Percentiles rank a stretch among this genome's conserved stretches.
phyloP scores from a whole-genome alignment of 2,113 vertebrate genomes.

The Mus pahari region DNA sequence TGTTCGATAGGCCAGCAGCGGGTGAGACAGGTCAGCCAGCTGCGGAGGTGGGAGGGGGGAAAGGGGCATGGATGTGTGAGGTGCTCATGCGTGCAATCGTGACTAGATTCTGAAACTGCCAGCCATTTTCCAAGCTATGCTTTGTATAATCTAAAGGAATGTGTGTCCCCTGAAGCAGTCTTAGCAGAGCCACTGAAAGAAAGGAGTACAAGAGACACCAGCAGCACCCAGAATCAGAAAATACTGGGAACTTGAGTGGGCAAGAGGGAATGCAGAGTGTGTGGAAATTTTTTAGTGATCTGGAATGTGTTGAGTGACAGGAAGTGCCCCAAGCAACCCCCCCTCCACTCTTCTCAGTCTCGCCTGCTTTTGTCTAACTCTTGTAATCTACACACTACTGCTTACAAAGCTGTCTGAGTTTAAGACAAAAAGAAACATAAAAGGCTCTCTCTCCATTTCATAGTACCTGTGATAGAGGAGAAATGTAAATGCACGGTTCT shows the following conservation, averaged over 20 bases:
- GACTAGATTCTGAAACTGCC: slow-evolving; percentile 84
- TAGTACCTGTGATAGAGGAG: slow-evolving; percentile 74
- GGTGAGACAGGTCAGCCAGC: slow-evolving; percentile 93
- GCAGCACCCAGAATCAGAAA: slow-evolving; percentile 66
- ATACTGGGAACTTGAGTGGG: slow-evolving; percentile 61
- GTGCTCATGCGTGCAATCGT: slow-evolving; percentile 86
- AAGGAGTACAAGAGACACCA: slow-evolving; percentile 38
- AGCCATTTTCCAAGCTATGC: slow-evolving; percentile 84
- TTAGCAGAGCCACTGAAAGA: slow-evolving; percentile 42
- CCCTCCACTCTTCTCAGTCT: slow-evolving; percentile 78
- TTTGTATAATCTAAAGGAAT: slow-evolving; percentile 85
- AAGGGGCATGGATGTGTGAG: slow-evolving; percentile 84
- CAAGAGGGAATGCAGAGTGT: slow-evolving; percentile 68
- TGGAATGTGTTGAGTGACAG: slow-evolving; percentile 91
- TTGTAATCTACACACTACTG: slow-evolving; percentile 88
- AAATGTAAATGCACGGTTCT: slow-evolving; percentile 61
- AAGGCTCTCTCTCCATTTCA: slow-evolving; percentile 67
- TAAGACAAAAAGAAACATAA: slow-evolving; percentile 85
- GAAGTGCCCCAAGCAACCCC: slow-evolving; percentile 86
- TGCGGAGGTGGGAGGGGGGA: slow-evolving; percentile 84
- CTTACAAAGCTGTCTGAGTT: slow-evolving; percentile 86
- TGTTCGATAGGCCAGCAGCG: slow-evolving; percentile 89
- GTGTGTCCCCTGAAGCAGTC: slow-evolving; percentile 63
- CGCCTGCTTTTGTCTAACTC: slow-evolving; percentile 91
- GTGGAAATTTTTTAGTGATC: slow-evolving; percentile 83